phyloP scores from a whole-genome alignment of 2,797 vertebrate species.

The Zenarchopterus dispar region DNA sequence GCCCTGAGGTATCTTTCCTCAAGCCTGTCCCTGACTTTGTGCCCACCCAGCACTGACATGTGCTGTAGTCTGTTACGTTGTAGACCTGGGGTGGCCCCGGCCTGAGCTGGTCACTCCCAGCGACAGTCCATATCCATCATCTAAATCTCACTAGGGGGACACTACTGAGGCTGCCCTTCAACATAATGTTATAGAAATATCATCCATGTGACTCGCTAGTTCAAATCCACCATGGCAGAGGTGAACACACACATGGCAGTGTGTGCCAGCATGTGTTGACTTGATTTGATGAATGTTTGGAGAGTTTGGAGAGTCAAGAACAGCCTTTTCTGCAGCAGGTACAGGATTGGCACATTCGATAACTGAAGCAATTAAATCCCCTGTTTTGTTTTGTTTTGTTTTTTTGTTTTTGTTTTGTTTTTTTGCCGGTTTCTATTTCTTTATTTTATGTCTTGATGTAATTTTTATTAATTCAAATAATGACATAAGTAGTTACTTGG shows the following conservation, averaged over 20 bases:
- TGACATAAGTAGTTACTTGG: no score
- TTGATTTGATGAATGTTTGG: conserved; percentile 21
- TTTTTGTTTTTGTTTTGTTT: not conserved
- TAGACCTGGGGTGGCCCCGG: conserved; percentile 67
- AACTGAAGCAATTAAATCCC: conserved; percentile 2
- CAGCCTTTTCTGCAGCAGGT: conserved; percentile 10
- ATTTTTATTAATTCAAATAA: conserved; percentile 5
- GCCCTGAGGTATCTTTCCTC: conserved; percentile 50
- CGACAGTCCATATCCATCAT: conserved; percentile 81
- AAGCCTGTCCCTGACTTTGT: conserved; percentile 55
- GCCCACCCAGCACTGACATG: conserved; percentile 74
- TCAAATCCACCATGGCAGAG: conserved; percentile 56
- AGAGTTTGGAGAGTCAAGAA: conserved; percentile 11
- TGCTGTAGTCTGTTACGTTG: conserved; percentile 66
- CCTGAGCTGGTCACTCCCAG: conserved; percentile 58
- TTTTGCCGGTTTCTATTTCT: conserved; percentile 1
- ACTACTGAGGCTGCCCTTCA: conserved; percentile 78
- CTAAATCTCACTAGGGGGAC: conserved; percentile 68
- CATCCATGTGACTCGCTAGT: conserved; percentile 41
- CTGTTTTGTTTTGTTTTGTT: not conserved
- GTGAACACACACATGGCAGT: conserved; percentile 39
- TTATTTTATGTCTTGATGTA: conserved; percentile 14
- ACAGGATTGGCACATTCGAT: conserved; percentile 12
- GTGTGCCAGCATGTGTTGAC: conserved; percentile 5
- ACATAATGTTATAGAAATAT: conserved; percentile 29